Percentiles rank a stretch among this genome's conserved stretches.
phyloP scores from a whole-genome alignment of 2,888 invertebrate genomes.

The Drosophila acutilabella region DNA sequence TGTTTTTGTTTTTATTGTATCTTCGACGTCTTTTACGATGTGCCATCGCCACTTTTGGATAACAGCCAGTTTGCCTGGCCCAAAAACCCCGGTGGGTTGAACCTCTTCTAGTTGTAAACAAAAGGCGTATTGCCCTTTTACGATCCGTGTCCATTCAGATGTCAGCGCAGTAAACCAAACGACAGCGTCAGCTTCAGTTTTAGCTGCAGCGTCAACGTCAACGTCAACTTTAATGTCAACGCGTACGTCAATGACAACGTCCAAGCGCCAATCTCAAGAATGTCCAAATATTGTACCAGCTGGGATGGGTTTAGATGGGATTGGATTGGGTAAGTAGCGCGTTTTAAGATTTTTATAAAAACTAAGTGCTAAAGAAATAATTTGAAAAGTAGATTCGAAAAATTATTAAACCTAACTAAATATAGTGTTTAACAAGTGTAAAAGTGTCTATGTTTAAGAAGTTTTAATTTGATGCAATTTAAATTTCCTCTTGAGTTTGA shows the following conservation, averaged over 20 bases:
- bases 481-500: too few relatives aligned
- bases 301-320: too few relatives aligned
- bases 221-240: constrained; percentile 20
- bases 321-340: constrained; percentile 63
- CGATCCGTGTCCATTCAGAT: constrained; percentile 39
- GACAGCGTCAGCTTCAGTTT: constrained; percentile 3
- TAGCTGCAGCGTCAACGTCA: constrained; percentile 3
- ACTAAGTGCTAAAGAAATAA: constrained; percentile 29
- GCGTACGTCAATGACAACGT: constrained; percentile 11
- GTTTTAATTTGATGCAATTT: too few relatives aligned
- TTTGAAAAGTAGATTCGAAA: constrained; percentile 23
- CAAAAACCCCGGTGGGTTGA: constrained; percentile 20
- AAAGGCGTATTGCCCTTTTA: constrained; percentile 54
- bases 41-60: constrained; percentile 32
- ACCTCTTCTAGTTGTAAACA: constrained; percentile 60
- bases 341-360: constrained; percentile 34
- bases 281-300: constrained; percentile 38
- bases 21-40: constrained; percentile 53
- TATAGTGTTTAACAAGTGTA: neutral
- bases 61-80: constrained; percentile 26
- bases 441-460: neutral
- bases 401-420: constrained; percentile 14
- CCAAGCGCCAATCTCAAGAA: neutral
- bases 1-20: constrained; percentile 49
- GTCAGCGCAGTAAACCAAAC: constrained; percentile 65